These are phyloP conservation scores for Dendrolimus pini DNA, from an alignment of 2,888 invertebrate genomes.

Conservation along the genomic window DNA sequence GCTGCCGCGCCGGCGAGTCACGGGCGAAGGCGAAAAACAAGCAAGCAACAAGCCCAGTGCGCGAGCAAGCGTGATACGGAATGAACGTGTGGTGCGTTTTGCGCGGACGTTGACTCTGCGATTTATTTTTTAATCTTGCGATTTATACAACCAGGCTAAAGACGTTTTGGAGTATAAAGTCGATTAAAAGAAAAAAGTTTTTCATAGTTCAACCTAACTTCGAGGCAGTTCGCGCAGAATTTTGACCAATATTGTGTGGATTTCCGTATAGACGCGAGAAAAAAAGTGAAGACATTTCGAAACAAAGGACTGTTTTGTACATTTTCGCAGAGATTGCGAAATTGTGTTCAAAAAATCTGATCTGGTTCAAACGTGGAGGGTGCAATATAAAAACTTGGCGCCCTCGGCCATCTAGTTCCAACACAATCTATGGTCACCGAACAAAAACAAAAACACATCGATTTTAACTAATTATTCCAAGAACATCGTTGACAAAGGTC, in stretches of 20 bases:
- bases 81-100: conserved; percentile 77
- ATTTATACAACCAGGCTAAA: conserved; percentile 66
- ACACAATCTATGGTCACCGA: conserved; percentile 65
- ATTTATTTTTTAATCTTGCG: conserved; percentile 63
- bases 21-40: conserved; percentile 9
- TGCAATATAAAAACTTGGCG: conserved; percentile 40
- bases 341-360: conserved; percentile 72
- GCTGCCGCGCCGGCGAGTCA: conserved; percentile 22
- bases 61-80: conserved; percentile 77
- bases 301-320: conserved; percentile 76
- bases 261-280: conserved; percentile 75
- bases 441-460: conserved; percentile 70
- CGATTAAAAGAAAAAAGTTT: conserved; percentile 55
- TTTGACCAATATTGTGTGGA: conserved; percentile 64
- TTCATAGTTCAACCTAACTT: conserved; percentile 50
- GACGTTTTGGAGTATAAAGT: conserved; percentile 68
- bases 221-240: conserved; percentile 68
- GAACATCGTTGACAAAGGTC: conserved; percentile 47
- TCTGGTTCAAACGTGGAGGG: conserved; percentile 51
- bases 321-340: conserved; percentile 73
- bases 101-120: conserved; percentile 74
- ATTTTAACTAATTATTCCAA: conserved; percentile 47
- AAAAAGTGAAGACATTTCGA: conserved; percentile 64
- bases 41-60: conserved; percentile 57
- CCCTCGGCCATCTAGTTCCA: conserved; percentile 68